Evolutionary conservation across 1,140 invertebrate species (phyloP).

Genomic region (Drosophila ohnishii): DNA sequence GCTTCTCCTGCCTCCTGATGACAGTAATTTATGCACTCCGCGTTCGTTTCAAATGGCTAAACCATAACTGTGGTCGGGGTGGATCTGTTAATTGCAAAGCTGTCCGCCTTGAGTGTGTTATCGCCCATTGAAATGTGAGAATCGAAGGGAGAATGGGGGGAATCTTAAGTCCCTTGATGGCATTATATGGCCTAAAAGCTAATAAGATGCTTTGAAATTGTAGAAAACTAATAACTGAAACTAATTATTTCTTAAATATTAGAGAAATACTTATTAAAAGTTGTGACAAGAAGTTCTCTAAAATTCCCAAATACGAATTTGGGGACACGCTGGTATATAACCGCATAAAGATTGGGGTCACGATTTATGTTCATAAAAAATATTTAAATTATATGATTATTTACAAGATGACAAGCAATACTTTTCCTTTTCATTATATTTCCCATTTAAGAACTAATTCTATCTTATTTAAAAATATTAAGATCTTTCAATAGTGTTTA

Average conservation of each 20-base stretch:
- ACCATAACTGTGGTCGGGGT: constrained; percentile 37
- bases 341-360: accelerated
- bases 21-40: constrained; percentile 72
- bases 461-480: no score
- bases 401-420: neutral
- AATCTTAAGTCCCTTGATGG: neutral
- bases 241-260: neutral
- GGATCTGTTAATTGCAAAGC: constrained; percentile 69
- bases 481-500: neutral
- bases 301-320: neutral
- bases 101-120: constrained; percentile 39
- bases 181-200: neutral
- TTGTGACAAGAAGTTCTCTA: neutral
- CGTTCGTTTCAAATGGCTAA: constrained; percentile 50
- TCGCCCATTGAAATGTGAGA: constrained; percentile 25
- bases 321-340: neutral
- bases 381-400: neutral
- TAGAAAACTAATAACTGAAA: neutral
- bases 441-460: neutral
- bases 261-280: neutral
- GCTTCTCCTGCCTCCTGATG: constrained; percentile 39
- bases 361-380: neutral
- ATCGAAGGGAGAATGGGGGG: neutral
- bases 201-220: neutral
- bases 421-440: neutral